phyloP scores from a whole-genome alignment of 2,888 invertebrate genomes.

The Drosophila mimica region DNA sequence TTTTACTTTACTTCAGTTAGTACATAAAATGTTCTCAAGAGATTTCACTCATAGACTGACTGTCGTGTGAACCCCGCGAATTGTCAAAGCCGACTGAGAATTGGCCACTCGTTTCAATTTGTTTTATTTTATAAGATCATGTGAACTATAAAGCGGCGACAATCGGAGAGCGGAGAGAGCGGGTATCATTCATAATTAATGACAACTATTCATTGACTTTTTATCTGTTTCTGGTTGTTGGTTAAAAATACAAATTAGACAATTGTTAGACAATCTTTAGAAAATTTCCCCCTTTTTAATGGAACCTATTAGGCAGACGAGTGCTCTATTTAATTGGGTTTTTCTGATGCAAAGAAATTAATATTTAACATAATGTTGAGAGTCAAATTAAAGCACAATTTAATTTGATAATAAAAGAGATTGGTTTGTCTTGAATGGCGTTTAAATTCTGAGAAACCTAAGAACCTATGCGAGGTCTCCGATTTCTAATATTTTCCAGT shows the following conservation, averaged over 20 bases:
- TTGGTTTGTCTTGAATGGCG: not conserved
- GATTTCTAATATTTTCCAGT: not conserved
- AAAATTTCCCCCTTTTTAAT: not conserved
- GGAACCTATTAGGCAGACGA: not conserved
- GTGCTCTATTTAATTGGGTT: slow-evolving; percentile 22
- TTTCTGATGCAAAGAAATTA: not conserved
- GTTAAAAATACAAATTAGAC: slow-evolving; percentile 12
- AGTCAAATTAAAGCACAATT: not conserved
- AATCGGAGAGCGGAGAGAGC: not conserved
- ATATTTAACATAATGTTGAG: not conserved
- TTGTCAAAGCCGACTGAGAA: slow-evolving; percentile 25
- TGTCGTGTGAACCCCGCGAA: slow-evolving; percentile 1
- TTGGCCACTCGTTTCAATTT: slow-evolving; percentile 13
- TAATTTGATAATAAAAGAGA: not conserved
- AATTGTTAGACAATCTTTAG: slow-evolving; percentile 27
- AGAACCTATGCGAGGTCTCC: not conserved
- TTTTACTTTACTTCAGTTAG: no score
- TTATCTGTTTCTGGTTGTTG: slow-evolving; percentile 10
- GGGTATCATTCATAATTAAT: slow-evolving; percentile 15
- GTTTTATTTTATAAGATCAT: slow-evolving; percentile 34
- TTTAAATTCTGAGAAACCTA: not conserved
- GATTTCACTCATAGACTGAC: not conserved
- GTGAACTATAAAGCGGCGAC: slow-evolving; percentile 15
- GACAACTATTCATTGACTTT: slow-evolving; percentile 8
- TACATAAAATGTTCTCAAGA: not conserved